Evolutionary conservation across 1,140 invertebrate species (phyloP), one percentile per base, ranked within the genome.

Genomic region (Popillia japonica): DNA sequence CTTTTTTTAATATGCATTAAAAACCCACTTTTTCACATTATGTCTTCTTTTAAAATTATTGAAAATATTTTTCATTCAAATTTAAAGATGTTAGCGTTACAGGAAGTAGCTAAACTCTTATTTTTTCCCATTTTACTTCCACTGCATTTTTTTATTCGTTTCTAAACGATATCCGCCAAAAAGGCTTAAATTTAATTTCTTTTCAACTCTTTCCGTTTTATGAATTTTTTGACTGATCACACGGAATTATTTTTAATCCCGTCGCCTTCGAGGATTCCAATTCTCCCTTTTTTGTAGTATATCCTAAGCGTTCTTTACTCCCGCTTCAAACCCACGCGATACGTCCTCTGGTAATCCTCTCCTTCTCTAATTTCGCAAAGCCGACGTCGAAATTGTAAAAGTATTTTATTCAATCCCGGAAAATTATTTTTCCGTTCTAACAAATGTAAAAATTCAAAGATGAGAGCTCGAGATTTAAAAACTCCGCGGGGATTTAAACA

Each of bases 361-460:
- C 22, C 8, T 68, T 22, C 11, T 68, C 61, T 68, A 68, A 68
- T 68, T 68, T 68, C 61, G 61, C 20, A 14, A 68, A 27, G 27
- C 61, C 22, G 27, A 68, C 61, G 61, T 68, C 20, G 61, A 68
- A 68, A 68, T 68, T 68, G 61, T 27, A 68, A 68, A 68, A 68
- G 61, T 68, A 68, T 68, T 68, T 68, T 68, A 68, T 68, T 68
- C 61, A 68, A 68, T 68, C 61, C 61, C 22, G 61, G 61, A 68
- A 68, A 68, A 68, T 68, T 68, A 68, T 68, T 68, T 68, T 34
- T 34, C 61, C 61, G 61, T 68, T 34, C 61, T 68, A 68, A 68
- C 61, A 68, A 68, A 68, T 68, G 61, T 68, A 68, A 68, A 68
- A 68, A 68, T 34, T 68, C 61, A 68, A 68, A 68, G 61, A 68